These are phyloP conservation scores for Perccottus glenii DNA, from an alignment of 2,113 vertebrate genomes.

Conservation along the genomic window DNA sequence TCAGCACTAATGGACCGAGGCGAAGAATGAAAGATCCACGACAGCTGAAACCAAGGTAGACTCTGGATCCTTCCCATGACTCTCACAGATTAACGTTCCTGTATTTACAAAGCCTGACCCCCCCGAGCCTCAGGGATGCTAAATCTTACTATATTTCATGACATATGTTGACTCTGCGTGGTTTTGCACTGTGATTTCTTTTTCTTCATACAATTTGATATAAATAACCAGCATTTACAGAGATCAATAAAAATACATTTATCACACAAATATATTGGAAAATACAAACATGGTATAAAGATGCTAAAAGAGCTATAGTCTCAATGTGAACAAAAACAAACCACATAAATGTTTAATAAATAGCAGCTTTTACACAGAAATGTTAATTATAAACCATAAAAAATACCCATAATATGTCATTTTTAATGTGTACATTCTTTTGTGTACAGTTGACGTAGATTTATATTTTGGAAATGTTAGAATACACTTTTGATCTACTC, in stretches of 20 bases:
- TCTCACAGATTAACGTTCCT: conserved; percentile 47
- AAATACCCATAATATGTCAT: background rate
- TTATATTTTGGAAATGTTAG: conserved; percentile 9
- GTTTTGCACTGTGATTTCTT: background rate
- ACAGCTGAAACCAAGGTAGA: conserved; percentile 44
- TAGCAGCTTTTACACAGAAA: background rate
- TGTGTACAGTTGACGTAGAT: background rate
- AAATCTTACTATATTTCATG: background rate
- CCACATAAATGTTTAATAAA: background rate
- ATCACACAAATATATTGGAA: background rate
- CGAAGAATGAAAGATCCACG: conserved; percentile 50
- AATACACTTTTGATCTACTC: background rate
- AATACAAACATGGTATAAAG: background rate
- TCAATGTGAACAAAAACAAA: background rate
- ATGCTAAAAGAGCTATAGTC: background rate
- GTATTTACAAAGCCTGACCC: conserved; percentile 39
- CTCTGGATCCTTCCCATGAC: conserved; percentile 32
- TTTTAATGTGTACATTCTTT: background rate
- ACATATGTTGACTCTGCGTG: background rate
- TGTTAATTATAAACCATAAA: background rate
- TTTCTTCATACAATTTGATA: too few relatives aligned
- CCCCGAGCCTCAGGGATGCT: background rate
- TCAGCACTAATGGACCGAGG: conserved; percentile 39
- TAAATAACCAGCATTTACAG: too few relatives aligned
- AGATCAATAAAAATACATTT: too few relatives aligned